phyloP scores from a whole-genome alignment of 2,113 vertebrate genomes.

The Vulpes ferrilata region DNA sequence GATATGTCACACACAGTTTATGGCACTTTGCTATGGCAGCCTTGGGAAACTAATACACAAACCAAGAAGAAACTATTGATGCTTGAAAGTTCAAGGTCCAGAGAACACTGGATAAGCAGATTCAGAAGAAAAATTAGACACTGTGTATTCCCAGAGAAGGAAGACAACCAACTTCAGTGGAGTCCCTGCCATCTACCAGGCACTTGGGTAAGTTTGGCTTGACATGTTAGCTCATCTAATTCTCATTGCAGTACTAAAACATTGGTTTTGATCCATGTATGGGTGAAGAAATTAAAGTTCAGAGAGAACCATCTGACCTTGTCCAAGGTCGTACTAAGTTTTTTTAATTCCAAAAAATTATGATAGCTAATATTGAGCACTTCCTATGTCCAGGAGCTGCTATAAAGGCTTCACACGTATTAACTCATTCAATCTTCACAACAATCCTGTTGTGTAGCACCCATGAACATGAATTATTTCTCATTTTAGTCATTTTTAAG shows the following conservation, averaged over 20 bases:
- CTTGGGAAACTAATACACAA: not conserved
- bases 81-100: not conserved
- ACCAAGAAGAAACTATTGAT: not conserved
- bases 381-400: not conserved
- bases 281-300: not conserved
- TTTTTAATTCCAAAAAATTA: not conserved
- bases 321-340: not conserved
- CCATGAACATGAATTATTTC: not conserved
- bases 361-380: not conserved
- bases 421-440: not conserved
- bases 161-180: rapidly evolving
- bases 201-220: not conserved
- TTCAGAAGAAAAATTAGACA: not conserved
- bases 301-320: not conserved
- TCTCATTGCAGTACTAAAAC: not conserved
- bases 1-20: not conserved
- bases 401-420: not conserved
- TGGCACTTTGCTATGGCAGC: not conserved
- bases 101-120: not conserved
- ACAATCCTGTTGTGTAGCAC: not conserved
- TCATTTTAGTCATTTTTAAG: not conserved
- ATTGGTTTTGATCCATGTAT: not conserved
- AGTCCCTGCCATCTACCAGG: not conserved
- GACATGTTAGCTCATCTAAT: not conserved
- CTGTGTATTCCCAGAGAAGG: not conserved